Conservation (phyloP, 2,888 invertebrate species). For the Gortyna flavago region DNA sequence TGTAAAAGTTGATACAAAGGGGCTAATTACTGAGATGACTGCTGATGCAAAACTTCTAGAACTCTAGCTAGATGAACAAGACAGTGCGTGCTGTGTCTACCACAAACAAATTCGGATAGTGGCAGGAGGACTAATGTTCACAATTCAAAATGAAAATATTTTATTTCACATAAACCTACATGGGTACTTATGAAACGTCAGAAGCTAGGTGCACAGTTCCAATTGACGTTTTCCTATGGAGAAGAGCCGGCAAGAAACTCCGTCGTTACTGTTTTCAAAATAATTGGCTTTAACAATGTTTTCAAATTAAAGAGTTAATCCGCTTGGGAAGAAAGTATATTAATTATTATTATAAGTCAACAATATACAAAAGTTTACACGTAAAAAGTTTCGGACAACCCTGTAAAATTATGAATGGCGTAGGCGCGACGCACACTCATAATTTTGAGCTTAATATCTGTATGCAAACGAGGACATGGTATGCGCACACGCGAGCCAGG, state of each 20-base stretch:
- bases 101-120: neutral
- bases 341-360: neutral
- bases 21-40: too few relatives aligned
- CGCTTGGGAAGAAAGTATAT: too few relatives aligned
- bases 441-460: conserved; percentile 57
- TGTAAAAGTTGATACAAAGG: neutral
- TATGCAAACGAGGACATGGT: conserved; percentile 49
- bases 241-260: too few relatives aligned
- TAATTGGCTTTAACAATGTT: too few relatives aligned
- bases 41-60: neutral
- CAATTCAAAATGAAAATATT: too few relatives aligned
- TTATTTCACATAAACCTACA: neutral
- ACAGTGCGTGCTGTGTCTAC: neutral
- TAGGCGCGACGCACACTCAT: conserved; percentile 61
- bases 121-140: neutral
- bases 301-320: too few relatives aligned
- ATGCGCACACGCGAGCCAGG: conserved; percentile 22
- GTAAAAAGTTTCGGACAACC: conserved; percentile 31
- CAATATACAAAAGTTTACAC: too few relatives aligned
- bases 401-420: conserved; percentile 47
- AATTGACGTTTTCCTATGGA: neutral
- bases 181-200: neutral
- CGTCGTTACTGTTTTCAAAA: too few relatives aligned
- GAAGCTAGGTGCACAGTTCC: neutral
- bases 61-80: neutral